Evolutionary conservation across 2,888 invertebrate genomes (phyloP).

Genomic region (Sesia apiformis): DNA sequence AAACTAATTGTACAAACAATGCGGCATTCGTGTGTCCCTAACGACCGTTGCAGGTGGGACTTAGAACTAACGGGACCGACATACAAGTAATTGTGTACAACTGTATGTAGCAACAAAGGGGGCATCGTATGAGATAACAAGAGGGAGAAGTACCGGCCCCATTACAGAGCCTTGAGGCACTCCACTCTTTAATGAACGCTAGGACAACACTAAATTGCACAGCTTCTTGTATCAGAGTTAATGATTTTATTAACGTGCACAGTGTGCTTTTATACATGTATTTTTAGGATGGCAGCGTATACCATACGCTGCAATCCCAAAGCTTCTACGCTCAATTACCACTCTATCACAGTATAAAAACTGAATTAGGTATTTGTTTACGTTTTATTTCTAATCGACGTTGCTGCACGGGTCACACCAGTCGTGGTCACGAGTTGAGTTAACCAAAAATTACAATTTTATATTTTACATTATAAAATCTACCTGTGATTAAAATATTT

Average conservation of each 20-base stretch:
- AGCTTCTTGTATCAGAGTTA: constrained; percentile 11
- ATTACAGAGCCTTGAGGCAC: constrained; percentile 33
- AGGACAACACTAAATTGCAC: constrained; percentile 21
- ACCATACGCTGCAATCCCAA: too few species aligned
- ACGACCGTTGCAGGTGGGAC: constrained; percentile 43
- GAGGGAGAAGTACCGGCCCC: constrained; percentile 52
- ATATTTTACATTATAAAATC: too few species aligned
- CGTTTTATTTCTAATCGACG: too few species aligned
- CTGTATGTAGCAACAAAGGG: constrained; percentile 42
- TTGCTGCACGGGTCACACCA: too few species aligned
- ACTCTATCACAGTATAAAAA: too few species aligned
- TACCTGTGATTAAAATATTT: too few species aligned
- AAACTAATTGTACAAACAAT: constrained; percentile 55
- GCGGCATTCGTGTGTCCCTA: constrained; percentile 37
- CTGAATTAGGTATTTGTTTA: too few species aligned
- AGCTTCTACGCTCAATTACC: too few species aligned
- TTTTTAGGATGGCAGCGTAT: too few species aligned
- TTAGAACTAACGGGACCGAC: constrained; percentile 28
- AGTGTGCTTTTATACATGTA: not conserved
- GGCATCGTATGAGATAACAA: constrained; percentile 56
- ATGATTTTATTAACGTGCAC: constrained; percentile 11
- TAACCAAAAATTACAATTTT: too few species aligned
- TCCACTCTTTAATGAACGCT: constrained; percentile 30
- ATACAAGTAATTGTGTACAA: constrained; percentile 12
- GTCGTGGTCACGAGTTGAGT: too few species aligned